phyloP scores from a whole-genome alignment of 2,888 invertebrate species.

The Heteromyza rotundicornis region DNA sequence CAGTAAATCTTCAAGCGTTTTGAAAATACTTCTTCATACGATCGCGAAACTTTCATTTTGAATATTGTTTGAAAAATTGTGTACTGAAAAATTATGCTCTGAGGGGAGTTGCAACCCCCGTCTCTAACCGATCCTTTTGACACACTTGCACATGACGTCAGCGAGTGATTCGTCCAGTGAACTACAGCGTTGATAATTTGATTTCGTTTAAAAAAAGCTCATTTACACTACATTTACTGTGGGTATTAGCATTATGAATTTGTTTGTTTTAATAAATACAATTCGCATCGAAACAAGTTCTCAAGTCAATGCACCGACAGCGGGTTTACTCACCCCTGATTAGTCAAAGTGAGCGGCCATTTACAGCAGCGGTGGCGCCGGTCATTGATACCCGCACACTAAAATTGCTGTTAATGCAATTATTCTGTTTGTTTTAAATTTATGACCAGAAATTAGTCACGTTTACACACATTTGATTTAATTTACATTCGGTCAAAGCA shows the following conservation, averaged over 20 bases:
- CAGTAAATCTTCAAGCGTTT: no score
- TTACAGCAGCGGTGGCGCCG: no score
- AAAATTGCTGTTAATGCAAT: constrained; percentile 16
- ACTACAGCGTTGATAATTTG: constrained; percentile 13
- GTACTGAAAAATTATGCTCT: no score
- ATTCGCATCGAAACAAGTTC: neutral
- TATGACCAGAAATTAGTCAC: constrained; percentile 3
- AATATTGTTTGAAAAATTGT: no score
- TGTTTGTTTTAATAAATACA: neutral
- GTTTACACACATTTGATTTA: neutral
- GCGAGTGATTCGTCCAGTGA: neutral
- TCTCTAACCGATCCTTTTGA: no score
- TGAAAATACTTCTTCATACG: no score
- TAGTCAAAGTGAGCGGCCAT: neutral
- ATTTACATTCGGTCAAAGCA: neutral
- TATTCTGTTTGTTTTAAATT: neutral
- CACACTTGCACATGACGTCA: neutral
- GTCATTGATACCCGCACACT: neutral
- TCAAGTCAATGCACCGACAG: neutral
- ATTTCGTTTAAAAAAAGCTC: no score
- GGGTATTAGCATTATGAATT: constrained; percentile 36
- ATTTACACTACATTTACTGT: constrained; percentile 49
- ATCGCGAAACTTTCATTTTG: no score
- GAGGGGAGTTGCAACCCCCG: no score
- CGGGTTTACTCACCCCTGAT: neutral